These are phyloP conservation scores for Dryas iulia DNA, from an alignment of 1,140 invertebrate species.

Conservation along the genomic window DNA sequence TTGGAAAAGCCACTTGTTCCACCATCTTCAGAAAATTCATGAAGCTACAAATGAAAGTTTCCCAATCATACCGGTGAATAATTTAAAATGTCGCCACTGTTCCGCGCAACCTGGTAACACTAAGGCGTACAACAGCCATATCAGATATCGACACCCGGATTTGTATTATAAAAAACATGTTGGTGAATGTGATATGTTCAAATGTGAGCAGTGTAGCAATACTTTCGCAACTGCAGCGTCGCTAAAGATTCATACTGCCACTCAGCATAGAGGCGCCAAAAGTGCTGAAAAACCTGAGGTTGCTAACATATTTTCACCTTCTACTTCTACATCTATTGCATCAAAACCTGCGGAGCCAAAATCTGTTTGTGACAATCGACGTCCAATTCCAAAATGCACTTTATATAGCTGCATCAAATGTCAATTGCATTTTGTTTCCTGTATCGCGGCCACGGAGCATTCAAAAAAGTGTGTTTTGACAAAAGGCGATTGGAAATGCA, in stretches of 20 bases:
- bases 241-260: slow-evolving; percentile 18
- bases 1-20: not conserved
- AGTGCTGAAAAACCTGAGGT: not conserved
- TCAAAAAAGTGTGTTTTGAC: slow-evolving; percentile 19
- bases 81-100: not conserved
- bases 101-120: not conserved
- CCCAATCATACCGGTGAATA: not conserved
- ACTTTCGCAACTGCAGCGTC: slow-evolving; percentile 25
- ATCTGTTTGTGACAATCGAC: not conserved
- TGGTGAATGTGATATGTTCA: not conserved
- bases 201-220: slow-evolving; percentile 10
- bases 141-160: not conserved
- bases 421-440: slow-evolving; percentile 35
- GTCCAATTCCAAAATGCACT: slow-evolving; percentile 26
- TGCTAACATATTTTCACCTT: too few species aligned
- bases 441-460: slow-evolving; percentile 26
- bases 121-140: not conserved
- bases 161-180: not conserved
- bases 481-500: slow-evolving; percentile 36
- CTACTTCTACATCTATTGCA: too few species aligned
- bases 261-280: slow-evolving; percentile 9
- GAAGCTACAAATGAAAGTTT: not conserved
- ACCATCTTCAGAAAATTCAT: not conserved
- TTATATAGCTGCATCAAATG: slow-evolving; percentile 41
- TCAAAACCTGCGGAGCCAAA: not conserved